Conservation (phyloP, 1,140 invertebrate species). For the Lordiphosa collinella region DNA sequence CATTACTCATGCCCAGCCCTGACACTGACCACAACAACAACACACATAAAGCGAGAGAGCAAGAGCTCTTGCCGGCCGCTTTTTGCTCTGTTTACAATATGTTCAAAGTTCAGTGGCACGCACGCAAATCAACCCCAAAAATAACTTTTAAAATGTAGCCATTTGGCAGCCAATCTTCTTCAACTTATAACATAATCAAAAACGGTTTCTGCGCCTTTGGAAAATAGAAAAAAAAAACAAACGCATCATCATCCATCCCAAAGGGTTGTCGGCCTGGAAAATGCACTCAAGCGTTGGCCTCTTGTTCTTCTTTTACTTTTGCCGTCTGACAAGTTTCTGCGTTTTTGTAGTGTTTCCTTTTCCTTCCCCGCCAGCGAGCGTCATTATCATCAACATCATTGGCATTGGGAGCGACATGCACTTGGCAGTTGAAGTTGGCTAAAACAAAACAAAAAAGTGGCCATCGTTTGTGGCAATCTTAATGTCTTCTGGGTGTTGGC, state of each 20-base stretch:
- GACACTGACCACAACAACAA: slow-evolving; percentile 71
- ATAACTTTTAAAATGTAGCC: slow-evolving; percentile 8
- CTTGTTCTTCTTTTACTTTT: slow-evolving; percentile 31
- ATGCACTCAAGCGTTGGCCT: slow-evolving; percentile 64
- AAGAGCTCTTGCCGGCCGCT: slow-evolving; percentile 43
- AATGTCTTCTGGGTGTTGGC: slow-evolving; percentile 23
- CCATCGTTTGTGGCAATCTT: slow-evolving; percentile 37
- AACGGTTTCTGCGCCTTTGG: background rate
- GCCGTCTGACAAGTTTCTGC: slow-evolving; percentile 66
- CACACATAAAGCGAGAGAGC: slow-evolving; percentile 13
- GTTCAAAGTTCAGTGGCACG: slow-evolving; percentile 19
- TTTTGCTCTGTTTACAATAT: slow-evolving; percentile 71
- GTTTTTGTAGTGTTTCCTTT: slow-evolving; percentile 50
- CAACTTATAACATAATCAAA: slow-evolving; percentile 18
- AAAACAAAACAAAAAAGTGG: slow-evolving; percentile 39
- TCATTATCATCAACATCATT: slow-evolving; percentile 1
- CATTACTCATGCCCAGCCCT: slow-evolving; percentile 48
- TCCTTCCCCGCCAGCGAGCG: background rate
- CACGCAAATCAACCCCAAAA: slow-evolving; percentile 24
- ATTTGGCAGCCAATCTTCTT: slow-evolving; percentile 18
- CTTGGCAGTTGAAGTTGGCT: slow-evolving; percentile 38
- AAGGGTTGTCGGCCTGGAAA: slow-evolving; percentile 63
- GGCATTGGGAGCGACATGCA: slow-evolving; percentile 47
- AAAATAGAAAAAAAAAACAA: background rate
- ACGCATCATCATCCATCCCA: background rate